Conservation (phyloP, 2,113 vertebrate species). For the Mesocricetus auratus region DNA sequence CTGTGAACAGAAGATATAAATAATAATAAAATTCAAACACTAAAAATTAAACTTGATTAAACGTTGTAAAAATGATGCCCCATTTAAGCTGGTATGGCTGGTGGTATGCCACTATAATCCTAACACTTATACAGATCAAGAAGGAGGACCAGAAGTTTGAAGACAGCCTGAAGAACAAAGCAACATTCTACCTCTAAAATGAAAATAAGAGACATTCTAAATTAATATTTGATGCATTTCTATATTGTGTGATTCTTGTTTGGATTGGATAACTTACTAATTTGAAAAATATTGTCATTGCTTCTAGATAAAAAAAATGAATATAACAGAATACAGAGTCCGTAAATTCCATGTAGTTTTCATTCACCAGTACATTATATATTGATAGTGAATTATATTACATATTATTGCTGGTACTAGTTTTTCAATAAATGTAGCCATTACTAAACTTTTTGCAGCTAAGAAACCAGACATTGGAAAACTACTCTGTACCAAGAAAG, state of each 20-base stretch:
- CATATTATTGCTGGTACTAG: not conserved
- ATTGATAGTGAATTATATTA: not conserved
- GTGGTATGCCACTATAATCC: not conserved
- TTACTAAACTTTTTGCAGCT: not conserved
- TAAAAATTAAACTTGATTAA: not conserved
- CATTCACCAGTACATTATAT: not conserved
- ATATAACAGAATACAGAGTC: not conserved
- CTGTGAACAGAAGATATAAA: not conserved
- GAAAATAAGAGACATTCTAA: not conserved
- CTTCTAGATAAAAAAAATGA: not conserved
- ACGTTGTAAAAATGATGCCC: not conserved
- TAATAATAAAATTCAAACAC: not conserved
- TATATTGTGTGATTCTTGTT: not conserved
- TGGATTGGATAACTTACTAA: not conserved
- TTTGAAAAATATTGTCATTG: not conserved
- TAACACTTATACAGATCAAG: not conserved
- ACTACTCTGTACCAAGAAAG: not conserved
- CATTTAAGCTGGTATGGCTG: not conserved
- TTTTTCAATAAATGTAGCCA: constrained; percentile 1
- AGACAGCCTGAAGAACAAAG: not conserved
- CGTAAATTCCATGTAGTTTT: not conserved
- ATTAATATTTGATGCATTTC: not conserved
- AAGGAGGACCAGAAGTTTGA: not conserved
- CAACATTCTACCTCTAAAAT: not conserved
- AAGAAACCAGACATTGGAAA: constrained; percentile 4